Evolutionary conservation across 2,888 invertebrate species (phyloP).

Genomic region (Cybosia mesomella): DNA sequence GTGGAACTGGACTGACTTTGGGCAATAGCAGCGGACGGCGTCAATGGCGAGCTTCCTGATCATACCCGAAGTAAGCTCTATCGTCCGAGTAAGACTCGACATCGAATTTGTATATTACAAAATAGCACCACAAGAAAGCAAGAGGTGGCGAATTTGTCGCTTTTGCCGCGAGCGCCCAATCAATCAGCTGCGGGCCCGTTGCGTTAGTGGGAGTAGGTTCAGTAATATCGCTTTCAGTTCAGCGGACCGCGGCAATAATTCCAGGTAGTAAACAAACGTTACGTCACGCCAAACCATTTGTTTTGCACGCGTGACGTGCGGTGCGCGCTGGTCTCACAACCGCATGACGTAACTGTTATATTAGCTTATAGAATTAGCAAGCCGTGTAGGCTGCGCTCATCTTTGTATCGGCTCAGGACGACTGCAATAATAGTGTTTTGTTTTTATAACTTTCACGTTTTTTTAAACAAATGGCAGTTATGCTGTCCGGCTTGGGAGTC

Average conservation of each 20-base stretch:
- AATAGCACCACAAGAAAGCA: no score
- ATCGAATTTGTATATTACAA: no score
- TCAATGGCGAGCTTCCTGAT: no score
- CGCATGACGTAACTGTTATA: constrained; percentile 5
- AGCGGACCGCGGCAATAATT: constrained; percentile 15
- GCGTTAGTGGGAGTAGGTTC: not conserved
- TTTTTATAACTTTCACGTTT: not conserved
- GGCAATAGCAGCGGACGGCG: no score
- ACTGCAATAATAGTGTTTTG: no score
- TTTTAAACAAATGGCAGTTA: not conserved
- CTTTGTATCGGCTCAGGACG: not conserved
- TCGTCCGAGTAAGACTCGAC: no score
- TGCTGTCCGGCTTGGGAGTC: not conserved
- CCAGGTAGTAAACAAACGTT: constrained; percentile 34
- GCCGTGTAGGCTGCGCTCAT: not conserved
- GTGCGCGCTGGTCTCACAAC: not conserved
- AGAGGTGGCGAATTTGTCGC: not conserved
- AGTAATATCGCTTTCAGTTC: not conserved
- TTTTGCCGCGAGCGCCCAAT: not conserved
- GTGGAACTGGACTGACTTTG: no score
- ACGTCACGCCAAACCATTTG: constrained; percentile 21
- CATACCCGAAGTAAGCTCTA: no score
- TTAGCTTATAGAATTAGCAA: not conserved
- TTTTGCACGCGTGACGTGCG: constrained; percentile 9
- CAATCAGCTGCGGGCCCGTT: not conserved